Conservation (phyloP, 2,113 vertebrate genomes). For the Nerophis ophidion region DNA sequence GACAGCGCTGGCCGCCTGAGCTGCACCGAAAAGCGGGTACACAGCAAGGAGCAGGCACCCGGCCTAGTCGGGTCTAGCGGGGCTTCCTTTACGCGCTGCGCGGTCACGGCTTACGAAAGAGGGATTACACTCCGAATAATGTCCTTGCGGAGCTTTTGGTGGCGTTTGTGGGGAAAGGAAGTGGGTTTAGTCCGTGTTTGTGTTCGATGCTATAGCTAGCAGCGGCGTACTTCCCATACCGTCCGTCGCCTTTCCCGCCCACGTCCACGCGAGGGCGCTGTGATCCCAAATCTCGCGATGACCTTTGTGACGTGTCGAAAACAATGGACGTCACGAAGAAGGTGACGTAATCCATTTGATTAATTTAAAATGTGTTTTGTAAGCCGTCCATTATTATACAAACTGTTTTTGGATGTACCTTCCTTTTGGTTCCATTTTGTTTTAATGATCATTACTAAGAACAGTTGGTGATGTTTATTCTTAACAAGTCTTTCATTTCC, state of each 20-base stretch:
- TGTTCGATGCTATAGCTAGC: conserved; percentile 67
- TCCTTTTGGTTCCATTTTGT: conserved; percentile 25
- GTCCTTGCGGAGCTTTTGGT: conserved; percentile 5
- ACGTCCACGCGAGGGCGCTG: conserved; percentile 66
- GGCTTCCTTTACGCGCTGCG: conserved; percentile 17
- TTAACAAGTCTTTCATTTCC: conserved; percentile 31
- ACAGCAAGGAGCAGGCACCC: conserved; percentile 64
- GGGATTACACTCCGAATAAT: background rate
- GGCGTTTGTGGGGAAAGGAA: conserved; percentile 14
- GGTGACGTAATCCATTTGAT: background rate
- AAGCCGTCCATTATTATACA: no score
- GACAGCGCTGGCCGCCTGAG: conserved; percentile 37
- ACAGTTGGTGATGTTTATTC: conserved; percentile 23
- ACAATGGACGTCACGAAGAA: background rate
- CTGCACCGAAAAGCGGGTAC: conserved; percentile 56
- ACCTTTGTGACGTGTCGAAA: conserved; percentile 7
- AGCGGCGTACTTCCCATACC: conserved; percentile 41
- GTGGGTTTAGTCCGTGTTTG: conserved; percentile 55
- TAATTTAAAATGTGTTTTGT: no score
- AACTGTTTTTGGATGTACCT: background rate
- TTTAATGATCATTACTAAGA: conserved; percentile 22
- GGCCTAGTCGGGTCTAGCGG: conserved; percentile 43
- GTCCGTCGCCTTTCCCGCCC: conserved; percentile 53
- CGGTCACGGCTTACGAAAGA: conserved; percentile 6
- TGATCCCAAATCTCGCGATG: conserved; percentile 66